Base-by-base conservation (phyloP, 2,113 vertebrate genomes). In the Cyphomyrus plagiostoma region DNA sequence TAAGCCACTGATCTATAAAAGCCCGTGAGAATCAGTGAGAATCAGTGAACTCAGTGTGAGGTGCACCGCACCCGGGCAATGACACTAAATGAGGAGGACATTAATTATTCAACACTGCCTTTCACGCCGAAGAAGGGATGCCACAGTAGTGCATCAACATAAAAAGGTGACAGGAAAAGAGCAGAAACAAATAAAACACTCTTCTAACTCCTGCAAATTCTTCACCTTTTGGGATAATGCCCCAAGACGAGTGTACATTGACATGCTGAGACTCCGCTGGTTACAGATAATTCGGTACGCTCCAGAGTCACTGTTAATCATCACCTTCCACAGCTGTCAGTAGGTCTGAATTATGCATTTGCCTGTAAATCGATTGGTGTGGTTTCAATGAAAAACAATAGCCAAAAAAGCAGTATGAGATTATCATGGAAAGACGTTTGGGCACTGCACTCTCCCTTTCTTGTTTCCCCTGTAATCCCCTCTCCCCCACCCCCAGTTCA, bases 1-100 rank as follows among this genome's bases (percentile, higher is more conserved):
- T 39, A 80, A 42, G 35, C 74, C 74, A 80, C 74, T 80, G 74
- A 80, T 80, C 74, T 80, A 80, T 42, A 80, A 80, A 80, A 35
- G 35, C 74, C 74, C 39, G 19, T 35, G 35, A 35, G 35, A 7
- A 77, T 39, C 30, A 77, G 30, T 39, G 70, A 80, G 35, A 7
- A 77, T 39, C 30, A 77, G 30, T 39, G 70, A 80, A 80, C 74
- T 17, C 30, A 19, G 35, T 42, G 74, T 42, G 74, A 42, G 35
- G 35, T 39, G 74, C 35, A 39, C 11, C 70, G 17, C 70, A 77
- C 70, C 70, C 42, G 74, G 35, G 74, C 35, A 77, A 39, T 15
- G 35, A 80, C 30, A 80, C 74, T 19, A 80, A 80, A 80, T 42
- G 74, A 80, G 35, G 17, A 80, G 35, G 13, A 80, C 74, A 80